Percentiles rank a stretch among this genome's conserved stretches.
These are phyloP conservation scores for Cryptocephalus moraei DNA, from an alignment of 2,888 invertebrate genomes.

Conservation along the genomic window DNA sequence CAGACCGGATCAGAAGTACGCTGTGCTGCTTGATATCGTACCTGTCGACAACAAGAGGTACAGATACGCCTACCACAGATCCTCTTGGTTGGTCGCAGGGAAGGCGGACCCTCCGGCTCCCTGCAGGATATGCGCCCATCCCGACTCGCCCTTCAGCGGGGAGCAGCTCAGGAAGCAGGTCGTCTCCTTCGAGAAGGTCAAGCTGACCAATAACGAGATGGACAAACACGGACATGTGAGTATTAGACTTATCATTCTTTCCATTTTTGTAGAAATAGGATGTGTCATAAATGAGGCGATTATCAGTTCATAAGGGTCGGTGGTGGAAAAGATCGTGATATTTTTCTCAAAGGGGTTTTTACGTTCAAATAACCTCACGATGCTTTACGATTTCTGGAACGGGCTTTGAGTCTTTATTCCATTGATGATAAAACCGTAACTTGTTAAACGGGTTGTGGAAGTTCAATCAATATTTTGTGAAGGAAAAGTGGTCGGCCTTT, in stretches of 20 bases:
- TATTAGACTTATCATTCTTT: slow-evolving; percentile 13
- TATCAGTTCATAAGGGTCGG: too few relatives aligned
- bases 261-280: too few relatives aligned
- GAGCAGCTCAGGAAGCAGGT: slow-evolving; percentile 94
- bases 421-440: too few relatives aligned
- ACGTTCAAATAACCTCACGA: too few relatives aligned
- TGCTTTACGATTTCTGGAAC: too few relatives aligned
- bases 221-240: slow-evolving; percentile 90
- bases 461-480: too few relatives aligned
- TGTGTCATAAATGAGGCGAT: too few relatives aligned
- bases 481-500: too few relatives aligned
- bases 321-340: too few relatives aligned
- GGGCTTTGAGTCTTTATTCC: too few relatives aligned
- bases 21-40: slow-evolving; percentile 91
- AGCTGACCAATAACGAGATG: slow-evolving; percentile 97
- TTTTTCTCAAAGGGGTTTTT: too few relatives aligned
- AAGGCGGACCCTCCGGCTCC: slow-evolving; percentile 97
- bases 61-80: slow-evolving; percentile 96
- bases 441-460: too few relatives aligned
- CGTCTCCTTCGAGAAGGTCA: slow-evolving; percentile 96
- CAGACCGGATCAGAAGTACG: slow-evolving; percentile 75
- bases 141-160: slow-evolving; percentile 91
- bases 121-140: slow-evolving; percentile 88
- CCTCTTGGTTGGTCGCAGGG: slow-evolving; percentile 95
- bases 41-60: slow-evolving; percentile 95